A percentile compares a stretch with the other conserved stretches of the same genome.
Evolutionary conservation across 2,888 invertebrate genomes (phyloP).

Genomic region (Diadromus collaris): DNA sequence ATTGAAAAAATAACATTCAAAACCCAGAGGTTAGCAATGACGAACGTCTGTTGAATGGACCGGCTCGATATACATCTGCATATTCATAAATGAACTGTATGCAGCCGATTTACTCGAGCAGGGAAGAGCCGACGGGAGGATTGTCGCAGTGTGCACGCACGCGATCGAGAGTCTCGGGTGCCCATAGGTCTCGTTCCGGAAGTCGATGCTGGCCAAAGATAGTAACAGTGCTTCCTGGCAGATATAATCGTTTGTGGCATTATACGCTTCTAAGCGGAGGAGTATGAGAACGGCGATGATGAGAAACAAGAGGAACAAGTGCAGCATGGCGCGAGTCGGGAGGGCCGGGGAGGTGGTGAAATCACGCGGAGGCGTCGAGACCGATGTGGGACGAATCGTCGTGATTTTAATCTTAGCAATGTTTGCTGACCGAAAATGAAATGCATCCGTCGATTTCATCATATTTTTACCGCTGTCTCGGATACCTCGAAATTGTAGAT

Average conservation of each 20-base stretch:
- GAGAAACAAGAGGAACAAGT: slow-evolving; percentile 47
- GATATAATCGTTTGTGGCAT: slow-evolving; percentile 53
- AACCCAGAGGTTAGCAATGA: not conserved
- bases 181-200: slow-evolving; percentile 61
- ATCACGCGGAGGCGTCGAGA: slow-evolving; percentile 54
- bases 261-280: slow-evolving; percentile 53
- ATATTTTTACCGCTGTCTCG: not conserved
- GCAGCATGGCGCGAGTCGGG: slow-evolving; percentile 19
- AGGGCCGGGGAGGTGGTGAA: slow-evolving; percentile 45
- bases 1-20: not conserved
- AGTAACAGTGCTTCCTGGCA: slow-evolving; percentile 61
- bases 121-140: not conserved
- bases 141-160: slow-evolving; percentile 33
- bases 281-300: slow-evolving; percentile 50
- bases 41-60: slow-evolving; percentile 23
- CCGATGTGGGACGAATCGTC: slow-evolving; percentile 55
- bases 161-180: slow-evolving; percentile 45
- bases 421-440: not conserved
- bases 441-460: not conserved
- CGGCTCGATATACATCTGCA: slow-evolving; percentile 1
- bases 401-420: slow-evolving; percentile 25
- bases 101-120: not conserved
- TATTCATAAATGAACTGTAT: not conserved
- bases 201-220: slow-evolving; percentile 63
- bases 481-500: not conserved